phyloP scores from a whole-genome alignment of 2,888 invertebrate genomes.

The Acleris laterana region DNA sequence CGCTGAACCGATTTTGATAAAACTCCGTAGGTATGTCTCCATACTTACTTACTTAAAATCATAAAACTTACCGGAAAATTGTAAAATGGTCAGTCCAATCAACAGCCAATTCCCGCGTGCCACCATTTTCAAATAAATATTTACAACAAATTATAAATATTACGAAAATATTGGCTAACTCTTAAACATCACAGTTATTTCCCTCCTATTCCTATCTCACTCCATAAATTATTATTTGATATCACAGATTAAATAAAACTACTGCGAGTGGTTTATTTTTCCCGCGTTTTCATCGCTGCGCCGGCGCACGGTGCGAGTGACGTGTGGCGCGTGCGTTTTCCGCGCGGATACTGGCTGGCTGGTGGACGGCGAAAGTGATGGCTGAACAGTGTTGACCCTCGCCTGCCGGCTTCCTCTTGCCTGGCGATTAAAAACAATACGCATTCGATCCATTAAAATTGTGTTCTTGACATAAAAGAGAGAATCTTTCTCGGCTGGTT shows the following conservation, averaged over 20 bases:
- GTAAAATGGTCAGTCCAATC: conserved; percentile 69
- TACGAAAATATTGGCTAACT: neutral
- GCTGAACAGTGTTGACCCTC: conserved; percentile 50
- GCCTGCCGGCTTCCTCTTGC: conserved; percentile 36
- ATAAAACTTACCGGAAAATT: conserved; percentile 64
- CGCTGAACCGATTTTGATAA: too few species aligned
- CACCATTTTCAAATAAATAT: conserved; percentile 57
- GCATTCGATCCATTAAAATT: neutral
- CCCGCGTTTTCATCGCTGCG: conserved; percentile 30
- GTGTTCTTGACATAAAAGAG: too few species aligned
- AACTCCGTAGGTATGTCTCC: too few species aligned
- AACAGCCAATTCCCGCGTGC: conserved; percentile 67
- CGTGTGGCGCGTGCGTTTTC: conserved; percentile 61
- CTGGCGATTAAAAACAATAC: conserved; percentile 4
- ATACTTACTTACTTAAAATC: too few species aligned
- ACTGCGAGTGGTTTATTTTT: conserved; percentile 21
- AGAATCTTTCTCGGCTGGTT: too few species aligned
- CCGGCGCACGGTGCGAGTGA: conserved; percentile 39
- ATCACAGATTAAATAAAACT: conserved; percentile 35
- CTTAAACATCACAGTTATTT: conserved; percentile 21
- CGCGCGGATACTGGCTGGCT: conserved; percentile 61
- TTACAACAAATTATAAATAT: conserved; percentile 14
- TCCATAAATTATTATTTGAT: conserved; percentile 16
- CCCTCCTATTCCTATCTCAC: conserved; percentile 3
- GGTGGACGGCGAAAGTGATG: conserved; percentile 73